phyloP scores from a whole-genome alignment of 2,797 vertebrate species.

The Girardinus metallicus region DNA sequence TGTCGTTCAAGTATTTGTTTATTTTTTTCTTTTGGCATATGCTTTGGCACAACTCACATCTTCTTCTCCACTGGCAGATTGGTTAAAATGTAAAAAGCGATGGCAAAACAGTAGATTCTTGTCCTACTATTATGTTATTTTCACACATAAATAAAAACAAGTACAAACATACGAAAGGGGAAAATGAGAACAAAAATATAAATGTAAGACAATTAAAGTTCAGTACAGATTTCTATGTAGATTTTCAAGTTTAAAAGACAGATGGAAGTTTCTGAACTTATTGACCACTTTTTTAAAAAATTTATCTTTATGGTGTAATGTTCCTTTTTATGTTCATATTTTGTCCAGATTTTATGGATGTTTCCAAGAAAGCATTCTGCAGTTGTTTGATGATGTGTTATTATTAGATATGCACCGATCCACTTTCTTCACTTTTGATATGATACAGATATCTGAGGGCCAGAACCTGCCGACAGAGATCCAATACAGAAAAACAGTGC shows the following conservation, averaged over 20 bases:
- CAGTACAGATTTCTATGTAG: neutral
- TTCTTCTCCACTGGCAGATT: neutral
- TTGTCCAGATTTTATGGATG: too few species aligned
- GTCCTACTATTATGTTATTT: neutral
- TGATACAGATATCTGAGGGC: too few species aligned
- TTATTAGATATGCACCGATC: too few species aligned
- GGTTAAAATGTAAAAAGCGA: neutral
- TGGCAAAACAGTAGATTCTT: neutral
- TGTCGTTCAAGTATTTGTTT: neutral
- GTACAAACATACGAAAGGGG: neutral
- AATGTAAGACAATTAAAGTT: neutral
- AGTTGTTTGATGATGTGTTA: too few species aligned
- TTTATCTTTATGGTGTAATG: too few species aligned
- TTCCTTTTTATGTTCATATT: too few species aligned
- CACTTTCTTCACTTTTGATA: too few species aligned
- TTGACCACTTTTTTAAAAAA: too few species aligned
- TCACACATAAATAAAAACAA: slow-evolving; percentile 1
- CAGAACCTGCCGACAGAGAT: too few species aligned
- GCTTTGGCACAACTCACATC: neutral
- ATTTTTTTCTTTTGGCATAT: slow-evolving; percentile 3
- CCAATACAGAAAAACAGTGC: too few species aligned
- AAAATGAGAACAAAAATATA: neutral
- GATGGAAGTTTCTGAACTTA: neutral
- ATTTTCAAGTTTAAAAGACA: neutral
- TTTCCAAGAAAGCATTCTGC: too few species aligned